Base-by-base conservation (phyloP, 1,140 invertebrate genomes). In the Cydia pomonella region DNA sequence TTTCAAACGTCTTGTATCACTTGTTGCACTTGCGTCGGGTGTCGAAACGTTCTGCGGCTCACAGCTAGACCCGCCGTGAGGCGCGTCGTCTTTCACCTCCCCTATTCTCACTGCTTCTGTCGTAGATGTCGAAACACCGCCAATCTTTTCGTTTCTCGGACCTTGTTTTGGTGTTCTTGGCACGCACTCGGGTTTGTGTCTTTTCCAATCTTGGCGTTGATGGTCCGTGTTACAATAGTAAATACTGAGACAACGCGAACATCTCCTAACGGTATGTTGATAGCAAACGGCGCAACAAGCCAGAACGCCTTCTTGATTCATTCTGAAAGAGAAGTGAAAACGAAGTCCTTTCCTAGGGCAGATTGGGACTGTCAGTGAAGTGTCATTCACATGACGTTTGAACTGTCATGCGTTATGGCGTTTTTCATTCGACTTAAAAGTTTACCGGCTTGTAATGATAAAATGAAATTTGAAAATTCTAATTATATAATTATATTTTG, bases 191-290 rank as follows among this genome's bases (percentile, higher is more conserved):
- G 87, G 88, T 90, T 95, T 96, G 86, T 97, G 97, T 74, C 92
- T 92, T 79, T 95, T 95, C 97, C 97, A 97, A 81, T 97, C 95
- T 76, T 94, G 85, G 73, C 94, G 95, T 91, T 97, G 97, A 87
- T 97, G 97, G 78, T 96, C 95, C 82, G 95, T 96, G 62, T 95
- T 95, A 89, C 97, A 97, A 90, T 97, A 97, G 92, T 95, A 95
- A 75, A 95, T 94, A 75, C 87, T 92, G 80, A 95, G 95, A 92
- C 97, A 97, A 75, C 95, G 94, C 77, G 94, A 95, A 91, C 97
- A 97, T 77, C 96, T 79, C 95, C 95, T 93, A 79, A 97, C 91
- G 82, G 96, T 95, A 77, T 96, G 94, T 75, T 88, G 91, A 53
- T 92, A 93, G 79, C 95, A 95, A 91, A 97, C 97, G 82, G 95